Evolutionary conservation across 2,888 invertebrate genomes (phyloP).

Genomic region (Sesia apiformis): DNA sequence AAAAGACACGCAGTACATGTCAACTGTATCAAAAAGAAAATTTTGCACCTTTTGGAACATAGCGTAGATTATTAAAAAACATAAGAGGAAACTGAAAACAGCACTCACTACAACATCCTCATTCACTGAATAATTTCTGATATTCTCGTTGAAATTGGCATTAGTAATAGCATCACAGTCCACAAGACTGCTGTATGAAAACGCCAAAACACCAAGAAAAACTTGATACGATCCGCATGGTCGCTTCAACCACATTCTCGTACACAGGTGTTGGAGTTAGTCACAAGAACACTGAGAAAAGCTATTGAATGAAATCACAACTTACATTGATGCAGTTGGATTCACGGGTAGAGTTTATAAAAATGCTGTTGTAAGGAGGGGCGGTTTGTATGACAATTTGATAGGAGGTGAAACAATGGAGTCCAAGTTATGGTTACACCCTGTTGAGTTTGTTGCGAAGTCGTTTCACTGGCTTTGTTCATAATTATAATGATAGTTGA

Average conservation of each 20-base stretch:
- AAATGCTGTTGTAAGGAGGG: constrained; percentile 39
- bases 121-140: constrained; percentile 42
- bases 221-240: not conserved
- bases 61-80: not conserved
- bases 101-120: constrained; percentile 8
- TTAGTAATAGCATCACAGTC: constrained; percentile 17
- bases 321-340: constrained; percentile 24
- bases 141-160: constrained; percentile 41
- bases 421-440: constrained; percentile 55
- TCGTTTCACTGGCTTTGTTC: constrained; percentile 59
- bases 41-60: too few relatives aligned
- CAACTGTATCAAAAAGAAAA: too few relatives aligned
- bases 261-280: not conserved
- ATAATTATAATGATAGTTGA: constrained; percentile 48
- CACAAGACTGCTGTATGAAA: not conserved
- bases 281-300: not conserved
- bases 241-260: constrained; percentile 13
- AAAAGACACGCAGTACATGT: too few relatives aligned
- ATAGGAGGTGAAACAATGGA: constrained; percentile 54
- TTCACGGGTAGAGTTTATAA: constrained; percentile 49
- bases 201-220: not conserved
- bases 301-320: constrained; percentile 17
- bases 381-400: constrained; percentile 55
- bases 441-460: constrained; percentile 59
- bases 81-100: not conserved